Evolutionary conservation across 1,140 invertebrate species (phyloP), one percentile per base, ranked within the genome.

Genomic region (Drosophila busckii): DNA sequence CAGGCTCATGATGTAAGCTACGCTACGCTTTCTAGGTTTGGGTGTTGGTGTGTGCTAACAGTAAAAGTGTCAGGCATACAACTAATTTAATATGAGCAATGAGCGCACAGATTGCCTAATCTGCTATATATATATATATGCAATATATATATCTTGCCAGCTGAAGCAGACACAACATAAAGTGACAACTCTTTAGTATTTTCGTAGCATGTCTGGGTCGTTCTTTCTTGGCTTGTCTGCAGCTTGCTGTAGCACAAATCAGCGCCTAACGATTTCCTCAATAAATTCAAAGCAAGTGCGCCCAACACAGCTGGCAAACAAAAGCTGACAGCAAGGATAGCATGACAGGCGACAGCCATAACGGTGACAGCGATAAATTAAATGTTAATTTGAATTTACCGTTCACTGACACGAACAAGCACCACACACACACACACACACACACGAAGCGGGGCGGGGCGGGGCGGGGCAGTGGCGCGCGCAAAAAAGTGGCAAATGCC

Each of bases 321-420:
- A 54, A 23, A 16, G 6, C 28, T 20, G 13, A 7, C 31, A 42
- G 26, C 41, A 45, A 49, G 48, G 42, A 48, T 42, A 31, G 29
- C 60, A 52, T 70, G 75, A 82, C 75, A 82, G 75, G 75, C 76
- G 75, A 82, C 75, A 82, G 75, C 76, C 76, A 82, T 82, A 82
- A 82, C 76, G 75, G 69, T 82, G 75, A 82, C 76, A 82, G 75
- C 75, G 69, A 82, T 82, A 82, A 82, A 82, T 82, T 82, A 82
- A 82, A 82, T 75, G 75, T 70, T 82, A 82, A 82, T 82, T 82
- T 82, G 76, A 82, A 82, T 82, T 82, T 82, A 82, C 75, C 75
- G 75, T 82, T 75, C 73, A 82, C 55, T 82, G 75, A 75, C 75
- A 82, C 75, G 75, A 82, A 82, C 75, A 50, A 37, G 10, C 63